Evolutionary conservation across 2,113 vertebrate genomes (phyloP), one percentile per base, ranked within the genome.

Genomic region (Setophaga petechia): DNA sequence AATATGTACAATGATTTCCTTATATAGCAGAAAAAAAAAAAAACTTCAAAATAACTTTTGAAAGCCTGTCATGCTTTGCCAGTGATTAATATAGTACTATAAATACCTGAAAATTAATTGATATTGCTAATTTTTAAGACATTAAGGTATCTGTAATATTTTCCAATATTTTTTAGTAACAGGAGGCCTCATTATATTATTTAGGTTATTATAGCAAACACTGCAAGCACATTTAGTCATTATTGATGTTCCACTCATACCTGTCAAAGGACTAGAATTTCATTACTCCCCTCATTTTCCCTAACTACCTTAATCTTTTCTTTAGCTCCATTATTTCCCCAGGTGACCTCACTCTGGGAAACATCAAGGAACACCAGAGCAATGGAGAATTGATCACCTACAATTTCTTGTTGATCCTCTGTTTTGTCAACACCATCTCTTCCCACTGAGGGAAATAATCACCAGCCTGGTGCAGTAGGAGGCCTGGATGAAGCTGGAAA

Each of bases 231-330:
- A 77, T 87, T 87, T 92, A 83, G 65, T 91, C 30, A n/a, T 95
- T 95, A 88, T 94, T 94, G 89, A 96, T 90, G 39, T 52, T 89
- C 72, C 11, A 55, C 47, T 95, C 24, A 37, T n/a, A 75, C 59
- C 93, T 96, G 91, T 95, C 86, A 97, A 94, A 77, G 73, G 61
- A 55, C 58, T 79, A 63, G 59, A 61, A 93, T 96, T 97, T 84
- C 80, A 96, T 97, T 91, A 89, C 25, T 84, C 28, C 11, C 19
- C 31, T 90, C 63, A 20, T 95, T 86, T 94, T 95, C 84, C 33
- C 66, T 93, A 96, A 92, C 86, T 82, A 76, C 67, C 25, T 95
- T 74, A 91, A 92, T 83, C 55, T 93, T 89, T 86, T 95, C 58
- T 92, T 94, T 72, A 82, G 39, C 69, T 92, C 66, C 54, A 63